A percentile compares a stretch with the other conserved stretches of the same genome.
phyloP scores from a whole-genome alignment of 2,113 vertebrate genomes.

The Sterrhoptilus dennistouni region DNA sequence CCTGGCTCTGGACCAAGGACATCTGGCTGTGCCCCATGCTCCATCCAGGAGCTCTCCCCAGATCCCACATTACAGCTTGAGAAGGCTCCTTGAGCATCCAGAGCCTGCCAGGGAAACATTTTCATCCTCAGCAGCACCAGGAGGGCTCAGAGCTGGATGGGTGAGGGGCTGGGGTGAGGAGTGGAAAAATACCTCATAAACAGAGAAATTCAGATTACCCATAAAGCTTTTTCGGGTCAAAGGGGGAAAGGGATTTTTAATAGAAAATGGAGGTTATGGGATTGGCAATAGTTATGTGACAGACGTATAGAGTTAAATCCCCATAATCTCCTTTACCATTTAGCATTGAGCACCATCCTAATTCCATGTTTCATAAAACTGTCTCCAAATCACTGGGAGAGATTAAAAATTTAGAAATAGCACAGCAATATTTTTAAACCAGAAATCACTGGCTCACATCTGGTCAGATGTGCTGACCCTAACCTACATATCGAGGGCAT shows the following conservation, averaged over 20 bases:
- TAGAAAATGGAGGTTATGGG: conserved; percentile 82
- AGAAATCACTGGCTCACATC: conserved; percentile 75
- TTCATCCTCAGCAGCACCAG: background rate
- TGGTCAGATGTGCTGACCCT: conserved; percentile 68
- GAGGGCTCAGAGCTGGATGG: background rate
- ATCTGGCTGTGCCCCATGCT: background rate
- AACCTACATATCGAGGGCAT: conserved; percentile 65
- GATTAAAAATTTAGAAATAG: conserved; percentile 81
- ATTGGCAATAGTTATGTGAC: conserved; percentile 82
- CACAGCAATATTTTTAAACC: conserved; percentile 78
- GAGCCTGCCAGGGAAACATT: background rate
- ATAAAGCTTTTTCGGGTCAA: conserved; percentile 78
- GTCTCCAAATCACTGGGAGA: conserved; percentile 74
- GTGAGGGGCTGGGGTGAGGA: background rate
- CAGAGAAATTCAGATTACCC: conserved; percentile 70
- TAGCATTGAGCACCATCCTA: conserved; percentile 79
- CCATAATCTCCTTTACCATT: conserved; percentile 89
- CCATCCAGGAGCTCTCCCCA: background rate
- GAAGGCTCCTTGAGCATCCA: background rate
- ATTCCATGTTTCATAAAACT: conserved; percentile 81
- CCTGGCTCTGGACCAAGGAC: background rate
- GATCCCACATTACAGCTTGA: rapidly evolving
- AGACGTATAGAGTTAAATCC: conserved; percentile 87
- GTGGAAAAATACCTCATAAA: conserved; percentile 56
- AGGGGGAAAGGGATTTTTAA: conserved; percentile 73